Base-by-base conservation (phyloP, 2,888 invertebrate genomes). In the Clusia tigrina region DNA sequence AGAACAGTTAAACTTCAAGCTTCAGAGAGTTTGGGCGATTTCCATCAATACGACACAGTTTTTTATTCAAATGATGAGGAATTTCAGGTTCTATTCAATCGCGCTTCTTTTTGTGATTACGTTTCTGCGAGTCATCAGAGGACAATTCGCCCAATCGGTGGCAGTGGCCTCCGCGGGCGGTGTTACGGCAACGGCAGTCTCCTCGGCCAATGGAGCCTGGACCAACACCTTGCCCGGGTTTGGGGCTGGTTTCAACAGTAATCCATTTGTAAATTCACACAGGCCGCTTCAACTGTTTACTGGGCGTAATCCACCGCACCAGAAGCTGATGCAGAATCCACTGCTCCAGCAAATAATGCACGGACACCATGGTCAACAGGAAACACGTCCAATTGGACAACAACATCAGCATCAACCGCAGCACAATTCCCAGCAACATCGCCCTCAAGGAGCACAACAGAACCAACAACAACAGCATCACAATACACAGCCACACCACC, bases 121-220 rank as follows among this genome's bases (percentile, higher is more conserved):
- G 20, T 20, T 6, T 12, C 6, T 20, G 18, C 42, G n/a, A 15
- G 3, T 5, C 9, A 48, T 18, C 15, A 22, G 6, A 3, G 48
- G 20, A 20, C 48, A 37, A 32, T 25, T 20, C 15, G 23, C 12
- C 37, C 9, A 15, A 20, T 32, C 2, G 32, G 60, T n/a, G 22
- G 74, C 76, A 15, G 60, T 67, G 24, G 74, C 74, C 2, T 67
- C 74, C 0, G 66, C 75, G 0, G 69, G 64, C 10, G 74, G 65
- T 2, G 60, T 70, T 17, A 66, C 65, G 0, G 67, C 67, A 15
- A 58, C 70, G 12, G 67, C 72, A 9, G 32, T 32, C 6, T 6
- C 32, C 6, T n/a, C n/a, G n/a, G n/a, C n/a, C n/a, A n/a, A n/a
- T n/a, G n/a, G n/a, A n/a, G n/a, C n/a, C n/a, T n/a, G n/a, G n/a